Base-by-base conservation (phyloP, 2,797 vertebrate genomes). In the Falco columbarius region DNA sequence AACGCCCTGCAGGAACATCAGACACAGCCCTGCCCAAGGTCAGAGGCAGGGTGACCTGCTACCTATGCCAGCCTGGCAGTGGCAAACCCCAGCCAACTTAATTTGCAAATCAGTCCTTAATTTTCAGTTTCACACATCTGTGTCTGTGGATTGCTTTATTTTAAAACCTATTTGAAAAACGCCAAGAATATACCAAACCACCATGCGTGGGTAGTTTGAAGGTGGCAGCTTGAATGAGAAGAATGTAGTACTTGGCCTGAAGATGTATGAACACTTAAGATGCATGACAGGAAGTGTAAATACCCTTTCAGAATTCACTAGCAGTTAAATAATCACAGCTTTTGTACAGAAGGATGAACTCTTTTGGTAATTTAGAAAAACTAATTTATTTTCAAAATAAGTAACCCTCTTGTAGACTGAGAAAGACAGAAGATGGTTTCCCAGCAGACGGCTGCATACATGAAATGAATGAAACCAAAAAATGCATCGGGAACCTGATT, bases 321-420 rank as follows among this genome's bases (percentile, higher is more conserved):
- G 65, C 22, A 83, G 81, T 81, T 89, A 91, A 92, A 94, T 89
- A 93, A 87, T 82, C 88, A 91, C 61, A 95, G 92, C 44, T 92
- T 95, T 92, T 85, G 22, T 58, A 79, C 29, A 71, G 40, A 83
- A 92, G 77, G 61, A 95, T 58, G 3, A 93, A 89, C 73, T 44
- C 1, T 2, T 56, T 5, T 7, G 10, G 26, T 82, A 93, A 95
- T 86, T 93, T 89, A 90, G 75, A 87, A 92, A 87, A 91, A 72
- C 5, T 74, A 59, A 92, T 80, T 76, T 81, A 80, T 91, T 93
- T 96, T 76, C 75, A 82, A 92, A 91, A 52, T 66, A 82, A 65
- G 59, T 32, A 88, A 81, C 72, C 49, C 40, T 87, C 46, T 76
- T 55, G 32, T 32, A 83, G 58, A 89, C 5, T 61, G 59, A 89